Evolutionary conservation across 2,113 vertebrate genomes (phyloP).

Genomic region (Ciconia maguari): DNA sequence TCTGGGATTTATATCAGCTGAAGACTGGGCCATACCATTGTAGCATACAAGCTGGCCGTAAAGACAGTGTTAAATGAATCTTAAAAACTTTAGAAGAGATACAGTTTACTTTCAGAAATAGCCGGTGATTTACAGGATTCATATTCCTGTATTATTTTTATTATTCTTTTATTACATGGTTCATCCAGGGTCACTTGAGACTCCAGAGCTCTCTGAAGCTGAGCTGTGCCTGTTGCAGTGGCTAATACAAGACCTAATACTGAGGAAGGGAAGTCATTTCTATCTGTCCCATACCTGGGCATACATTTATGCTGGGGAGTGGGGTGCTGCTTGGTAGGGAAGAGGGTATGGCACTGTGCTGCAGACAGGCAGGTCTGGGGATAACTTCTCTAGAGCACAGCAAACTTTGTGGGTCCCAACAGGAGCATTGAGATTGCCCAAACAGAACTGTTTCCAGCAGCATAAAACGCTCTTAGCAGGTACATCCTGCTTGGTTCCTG

Average conservation of each 20-base stretch:
- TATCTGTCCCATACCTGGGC: not conserved
- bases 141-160: not conserved
- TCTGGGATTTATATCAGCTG: slow-evolving; percentile 15
- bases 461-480: not conserved
- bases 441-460: not conserved
- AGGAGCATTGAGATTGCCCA: not conserved
- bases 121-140: not conserved
- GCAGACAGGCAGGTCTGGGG: not conserved
- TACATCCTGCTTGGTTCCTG: not conserved
- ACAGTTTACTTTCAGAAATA: not conserved
- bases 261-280: not conserved
- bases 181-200: not conserved
- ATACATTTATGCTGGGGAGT: not conserved
- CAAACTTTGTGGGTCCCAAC: not conserved
- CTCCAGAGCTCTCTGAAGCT: not conserved
- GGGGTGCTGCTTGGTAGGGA: not conserved
- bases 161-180: not conserved
- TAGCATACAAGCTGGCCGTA: not conserved
- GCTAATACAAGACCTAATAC: not conserved
- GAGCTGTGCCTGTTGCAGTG: not conserved
- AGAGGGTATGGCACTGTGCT: not conserved
- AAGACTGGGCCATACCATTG: not conserved
- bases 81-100: not conserved
- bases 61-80: not conserved
- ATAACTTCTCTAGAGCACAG: not conserved